Evolutionary conservation across 2,113 vertebrate species (phyloP), one percentile per base, ranked within the genome.

Genomic region (Sus scrofa): DNA sequence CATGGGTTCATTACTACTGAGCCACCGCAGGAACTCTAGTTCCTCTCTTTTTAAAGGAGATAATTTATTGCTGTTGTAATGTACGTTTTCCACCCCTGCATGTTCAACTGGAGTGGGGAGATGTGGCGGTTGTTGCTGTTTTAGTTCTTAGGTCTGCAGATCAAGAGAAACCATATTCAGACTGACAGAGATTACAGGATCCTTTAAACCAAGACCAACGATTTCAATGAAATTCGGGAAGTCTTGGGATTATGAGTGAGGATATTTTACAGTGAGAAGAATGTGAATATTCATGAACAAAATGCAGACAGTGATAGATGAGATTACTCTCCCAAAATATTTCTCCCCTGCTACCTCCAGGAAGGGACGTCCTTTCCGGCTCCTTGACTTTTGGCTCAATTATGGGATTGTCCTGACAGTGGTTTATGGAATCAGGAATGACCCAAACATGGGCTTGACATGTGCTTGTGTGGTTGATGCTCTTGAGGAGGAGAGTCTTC

Each of bases 201-300:
- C 56, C 58, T 81, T 91, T 71, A 54, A 84, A 16, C 30, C 37
- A 91, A 16, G 39, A 92, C n/a, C 44, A 39, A 84, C 63, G 24
- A 77, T 52, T 83, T 94, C 54, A 68, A 77, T 86, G 83, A 95
- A 94, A 84, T 39, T 20, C 71, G 75, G 60, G 15, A 7, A 39
- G 54, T 94, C 50, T 79, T 92, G n/a, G 19, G n/a, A 90, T 78
- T 92, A 18, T 86, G 70, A 14, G 0, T 74, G 19, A 91, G 32
- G 68, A 2, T 75, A 91, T 79, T 93, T 89, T 75, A 44, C 16
- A 86, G 67, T 73, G 44, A 37, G 67, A 94, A 7, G 62, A 79
- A 81, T 24, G 26, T 65, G 50, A 92, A 83, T 79, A 88, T 83
- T 96, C n/a, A 74, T 77, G 39, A 96, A 95, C 15, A 86, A 92